These are phyloP conservation scores for Nephrotoma appendiculata DNA, from an alignment of 2,888 invertebrate genomes.

Conservation along the genomic window DNA sequence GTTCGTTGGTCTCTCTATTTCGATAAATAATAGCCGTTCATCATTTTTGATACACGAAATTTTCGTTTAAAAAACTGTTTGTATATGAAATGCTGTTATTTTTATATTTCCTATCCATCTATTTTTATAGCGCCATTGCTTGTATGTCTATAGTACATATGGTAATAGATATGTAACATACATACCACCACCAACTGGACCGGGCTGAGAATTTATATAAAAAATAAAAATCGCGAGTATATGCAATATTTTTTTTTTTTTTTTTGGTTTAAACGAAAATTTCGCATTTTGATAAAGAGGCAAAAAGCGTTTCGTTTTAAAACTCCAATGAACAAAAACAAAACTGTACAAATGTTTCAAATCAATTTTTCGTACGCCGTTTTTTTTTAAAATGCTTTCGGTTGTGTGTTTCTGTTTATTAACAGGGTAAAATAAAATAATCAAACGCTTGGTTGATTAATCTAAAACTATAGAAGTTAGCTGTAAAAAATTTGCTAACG, in stretches of 20 bases:
- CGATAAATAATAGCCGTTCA: not conserved
- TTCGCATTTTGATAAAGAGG: not conserved
- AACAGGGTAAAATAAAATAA: not conserved
- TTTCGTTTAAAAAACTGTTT: not conserved
- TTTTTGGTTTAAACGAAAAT: not conserved
- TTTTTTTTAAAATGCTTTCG: not conserved
- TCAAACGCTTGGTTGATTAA: not conserved
- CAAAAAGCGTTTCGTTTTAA: conserved; percentile 3
- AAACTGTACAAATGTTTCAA: not conserved
- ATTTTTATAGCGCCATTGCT: not conserved
- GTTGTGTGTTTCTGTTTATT: not conserved
- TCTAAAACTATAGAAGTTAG: not conserved
- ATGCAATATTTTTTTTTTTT: not conserved
- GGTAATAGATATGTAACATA: not conserved
- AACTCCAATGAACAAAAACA: not conserved
- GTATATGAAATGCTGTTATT: not conserved
- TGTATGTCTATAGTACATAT: not conserved
- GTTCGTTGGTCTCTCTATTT: not conserved
- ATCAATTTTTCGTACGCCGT: not conserved
- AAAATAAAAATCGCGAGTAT: not conserved
- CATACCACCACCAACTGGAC: not conserved
- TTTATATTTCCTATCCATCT: not conserved
- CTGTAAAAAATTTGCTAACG: too few relatives aligned
- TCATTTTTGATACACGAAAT: not conserved
- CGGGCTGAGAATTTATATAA: not conserved